A percentile compares a stretch with the other conserved stretches of the same genome.
Evolutionary conservation across 2,888 invertebrate species (phyloP).

Genomic region (Torymus tubicola): DNA sequence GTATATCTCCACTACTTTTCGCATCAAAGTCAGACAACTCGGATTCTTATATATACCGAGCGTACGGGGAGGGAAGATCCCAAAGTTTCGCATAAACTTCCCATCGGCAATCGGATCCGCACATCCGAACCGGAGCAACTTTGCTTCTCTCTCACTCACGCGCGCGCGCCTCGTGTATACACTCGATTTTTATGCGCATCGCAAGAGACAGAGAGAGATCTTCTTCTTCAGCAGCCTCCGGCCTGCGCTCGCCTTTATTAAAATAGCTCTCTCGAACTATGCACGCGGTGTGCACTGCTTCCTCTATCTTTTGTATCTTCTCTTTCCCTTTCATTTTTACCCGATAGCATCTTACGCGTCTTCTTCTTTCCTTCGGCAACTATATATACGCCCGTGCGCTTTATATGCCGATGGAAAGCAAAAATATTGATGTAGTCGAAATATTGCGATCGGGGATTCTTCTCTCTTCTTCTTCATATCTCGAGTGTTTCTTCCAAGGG

Average conservation of each 20-base stretch:
- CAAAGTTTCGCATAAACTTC: no score
- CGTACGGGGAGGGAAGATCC: no score
- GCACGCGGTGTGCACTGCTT: not conserved
- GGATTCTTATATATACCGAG: no score
- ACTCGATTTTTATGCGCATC: not conserved
- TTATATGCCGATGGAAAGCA: not conserved
- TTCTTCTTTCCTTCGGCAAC: not conserved
- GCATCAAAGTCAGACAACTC: no score
- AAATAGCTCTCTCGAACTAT: slow-evolving; percentile 45
- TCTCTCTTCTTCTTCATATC: no score
- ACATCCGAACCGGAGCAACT: no score
- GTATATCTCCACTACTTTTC: no score
- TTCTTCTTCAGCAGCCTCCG: not conserved
- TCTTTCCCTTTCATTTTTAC: slow-evolving; percentile 6
- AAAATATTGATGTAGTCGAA: no score
- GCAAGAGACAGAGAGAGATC: not conserved
- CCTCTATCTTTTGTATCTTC: slow-evolving; percentile 10
- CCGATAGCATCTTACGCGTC: not conserved
- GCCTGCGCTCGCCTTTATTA: slow-evolving; percentile 30
- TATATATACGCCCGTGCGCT: not conserved
- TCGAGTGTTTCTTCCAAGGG: no score
- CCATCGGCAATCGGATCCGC: no score
- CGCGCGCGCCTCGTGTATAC: not conserved
- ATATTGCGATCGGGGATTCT: no score
- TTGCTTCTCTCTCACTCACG: no score